phyloP scores from a whole-genome alignment of 1,140 invertebrate genomes.

The Latrodectus geometricus region DNA sequence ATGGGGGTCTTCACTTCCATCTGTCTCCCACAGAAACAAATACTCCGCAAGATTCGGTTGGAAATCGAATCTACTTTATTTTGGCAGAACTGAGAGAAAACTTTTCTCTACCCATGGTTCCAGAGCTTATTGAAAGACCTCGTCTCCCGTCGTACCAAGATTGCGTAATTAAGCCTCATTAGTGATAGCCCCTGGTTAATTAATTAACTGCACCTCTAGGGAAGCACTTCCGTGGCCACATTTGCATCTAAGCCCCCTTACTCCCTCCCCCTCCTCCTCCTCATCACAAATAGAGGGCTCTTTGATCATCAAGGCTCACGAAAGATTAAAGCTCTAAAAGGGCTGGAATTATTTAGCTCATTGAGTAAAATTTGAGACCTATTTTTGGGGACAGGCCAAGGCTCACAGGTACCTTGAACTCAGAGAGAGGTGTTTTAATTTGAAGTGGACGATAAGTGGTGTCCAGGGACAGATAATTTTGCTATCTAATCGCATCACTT shows the following conservation, averaged over 20 bases:
- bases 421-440: no score
- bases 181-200: conserved; percentile 39
- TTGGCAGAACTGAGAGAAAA: neutral
- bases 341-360: neutral
- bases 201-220: conserved; percentile 27
- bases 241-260: neutral
- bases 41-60: neutral
- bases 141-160: neutral
- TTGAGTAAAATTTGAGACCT: neutral
- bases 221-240: neutral
- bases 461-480: no score
- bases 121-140: neutral
- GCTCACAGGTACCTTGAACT: neutral
- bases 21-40: no score
- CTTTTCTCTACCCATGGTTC: neutral
- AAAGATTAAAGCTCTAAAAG: neutral
- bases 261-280: no score
- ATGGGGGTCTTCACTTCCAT: no score
- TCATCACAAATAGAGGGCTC: neutral
- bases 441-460: no score
- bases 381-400: neutral
- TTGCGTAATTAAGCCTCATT: conserved; percentile 47
- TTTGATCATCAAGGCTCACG: neutral
- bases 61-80: neutral
- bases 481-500: no score